A percentile compares a stretch with the other conserved stretches of the same genome.
phyloP scores from a whole-genome alignment of 2,797 vertebrate species.

The Fringilla coelebs region DNA sequence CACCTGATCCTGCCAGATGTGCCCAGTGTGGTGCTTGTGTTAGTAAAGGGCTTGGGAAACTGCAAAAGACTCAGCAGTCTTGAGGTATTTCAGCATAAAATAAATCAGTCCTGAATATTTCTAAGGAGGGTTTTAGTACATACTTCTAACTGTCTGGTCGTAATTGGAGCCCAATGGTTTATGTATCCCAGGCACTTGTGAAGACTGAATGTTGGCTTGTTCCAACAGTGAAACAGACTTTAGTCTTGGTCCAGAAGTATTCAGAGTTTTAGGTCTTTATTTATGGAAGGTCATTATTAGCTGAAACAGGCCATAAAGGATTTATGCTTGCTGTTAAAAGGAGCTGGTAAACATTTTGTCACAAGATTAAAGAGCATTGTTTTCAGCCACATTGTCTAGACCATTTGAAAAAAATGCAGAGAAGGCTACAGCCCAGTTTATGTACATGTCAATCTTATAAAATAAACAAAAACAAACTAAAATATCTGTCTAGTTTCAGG shows the following conservation, averaged over 20 bases:
- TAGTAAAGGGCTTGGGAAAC: neutral
- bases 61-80: neutral
- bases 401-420: neutral
- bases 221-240: neutral
- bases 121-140: neutral
- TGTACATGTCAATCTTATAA: neutral
- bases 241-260: neutral
- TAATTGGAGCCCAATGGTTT: neutral
- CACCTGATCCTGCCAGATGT: neutral
- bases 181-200: neutral
- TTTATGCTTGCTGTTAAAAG: neutral
- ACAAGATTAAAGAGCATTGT: neutral
- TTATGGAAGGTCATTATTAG: constrained; percentile 13
- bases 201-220: neutral
- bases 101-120: neutral
- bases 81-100: neutral
- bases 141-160: neutral
- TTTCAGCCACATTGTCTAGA: neutral
- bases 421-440: neutral
- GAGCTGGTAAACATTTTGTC: neutral
- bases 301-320: neutral
- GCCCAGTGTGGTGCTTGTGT: no score
- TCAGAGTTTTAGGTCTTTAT: neutral
- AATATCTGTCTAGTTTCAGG: neutral
- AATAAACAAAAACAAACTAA: neutral